Evolutionary conservation across 2,888 invertebrate genomes (phyloP).

Genomic region (Drosophila vallismaia): DNA sequence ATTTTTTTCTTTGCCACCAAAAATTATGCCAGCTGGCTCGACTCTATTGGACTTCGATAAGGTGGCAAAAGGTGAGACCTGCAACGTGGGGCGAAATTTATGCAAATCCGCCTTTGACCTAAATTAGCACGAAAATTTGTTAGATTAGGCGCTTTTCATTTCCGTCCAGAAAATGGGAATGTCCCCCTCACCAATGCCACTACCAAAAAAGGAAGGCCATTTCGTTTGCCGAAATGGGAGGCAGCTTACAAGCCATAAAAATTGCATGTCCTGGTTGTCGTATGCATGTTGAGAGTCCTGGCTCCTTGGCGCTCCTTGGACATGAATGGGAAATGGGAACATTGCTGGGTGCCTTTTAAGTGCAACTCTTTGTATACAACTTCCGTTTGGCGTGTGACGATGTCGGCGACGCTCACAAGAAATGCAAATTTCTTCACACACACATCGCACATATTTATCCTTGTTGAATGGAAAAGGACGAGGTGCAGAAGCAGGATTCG

Average conservation of each 20-base stretch:
- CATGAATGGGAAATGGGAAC: conserved; percentile 61
- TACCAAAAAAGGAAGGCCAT: conserved; percentile 46
- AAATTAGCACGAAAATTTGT: conserved; percentile 80
- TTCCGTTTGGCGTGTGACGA: conserved; percentile 75
- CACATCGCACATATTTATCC: conserved; percentile 8
- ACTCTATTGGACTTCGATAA: conserved; percentile 78
- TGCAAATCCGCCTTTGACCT: conserved; percentile 80
- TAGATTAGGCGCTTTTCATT: conserved; percentile 77
- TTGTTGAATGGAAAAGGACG: conserved; percentile 18
- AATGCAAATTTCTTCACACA: conserved; percentile 75
- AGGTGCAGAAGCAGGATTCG: conserved; percentile 22
- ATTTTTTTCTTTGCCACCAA: conserved; percentile 19
- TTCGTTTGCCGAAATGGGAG: conserved; percentile 56
- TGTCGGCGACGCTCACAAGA: conserved; percentile 48
- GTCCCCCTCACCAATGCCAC: background rate
- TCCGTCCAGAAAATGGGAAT: conserved; percentile 33
- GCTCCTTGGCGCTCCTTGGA: conserved; percentile 35
- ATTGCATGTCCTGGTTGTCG: conserved; percentile 67
- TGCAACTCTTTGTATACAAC: conserved; percentile 79
- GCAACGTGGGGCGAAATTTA: conserved; percentile 60
- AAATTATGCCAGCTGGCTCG: conserved; percentile 57
- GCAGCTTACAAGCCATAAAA: conserved; percentile 73
- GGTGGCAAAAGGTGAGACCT: conserved; percentile 64
- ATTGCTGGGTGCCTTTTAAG: conserved; percentile 67
- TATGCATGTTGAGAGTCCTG: conserved; percentile 35